These are phyloP conservation scores for Phania funesta DNA, from an alignment of 2,888 invertebrate species.

Conservation along the genomic window DNA sequence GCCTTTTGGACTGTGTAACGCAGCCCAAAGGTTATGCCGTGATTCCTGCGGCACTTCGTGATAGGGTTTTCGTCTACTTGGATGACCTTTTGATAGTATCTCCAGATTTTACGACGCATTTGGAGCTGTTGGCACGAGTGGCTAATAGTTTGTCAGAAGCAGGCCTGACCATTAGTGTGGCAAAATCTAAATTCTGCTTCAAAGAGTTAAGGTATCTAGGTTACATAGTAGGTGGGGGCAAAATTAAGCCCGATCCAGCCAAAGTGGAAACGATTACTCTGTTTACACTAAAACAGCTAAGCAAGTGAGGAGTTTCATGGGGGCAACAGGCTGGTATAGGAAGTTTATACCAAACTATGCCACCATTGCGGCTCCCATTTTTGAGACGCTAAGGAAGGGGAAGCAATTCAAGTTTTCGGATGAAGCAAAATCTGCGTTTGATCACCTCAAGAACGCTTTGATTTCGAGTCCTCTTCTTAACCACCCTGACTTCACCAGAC, in stretches of 20 bases:
- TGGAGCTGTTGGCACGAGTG: neutral
- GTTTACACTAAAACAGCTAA: neutral
- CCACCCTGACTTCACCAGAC: neutral
- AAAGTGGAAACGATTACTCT: neutral
- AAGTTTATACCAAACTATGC: neutral
- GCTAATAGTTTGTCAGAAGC: neutral
- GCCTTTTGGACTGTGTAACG: conserved; percentile 49
- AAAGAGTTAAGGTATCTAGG: conserved; percentile 26
- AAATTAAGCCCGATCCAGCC: conserved; percentile 13
- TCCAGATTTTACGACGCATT: neutral
- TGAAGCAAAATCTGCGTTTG: neutral
- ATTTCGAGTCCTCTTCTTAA: neutral
- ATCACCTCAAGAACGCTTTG: neutral
- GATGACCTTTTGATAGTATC: too few species aligned
- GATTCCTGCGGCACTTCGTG: conserved; percentile 1
- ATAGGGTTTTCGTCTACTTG: conserved; percentile 17
- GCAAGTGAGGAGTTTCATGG: neutral
- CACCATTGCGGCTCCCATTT: neutral
- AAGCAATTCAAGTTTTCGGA: neutral
- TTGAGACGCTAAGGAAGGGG: neutral
- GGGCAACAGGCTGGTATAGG: neutral
- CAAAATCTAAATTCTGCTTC: conserved; percentile 26
- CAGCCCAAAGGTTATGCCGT: conserved; percentile 35
- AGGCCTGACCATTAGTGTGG: conserved; percentile 9
- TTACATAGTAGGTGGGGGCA: conserved; percentile 16